Percentiles rank a stretch among this genome's conserved stretches.
These are phyloP conservation scores for Pollenia labialis DNA, from an alignment of 2,888 invertebrate genomes.

Conservation along the genomic window DNA sequence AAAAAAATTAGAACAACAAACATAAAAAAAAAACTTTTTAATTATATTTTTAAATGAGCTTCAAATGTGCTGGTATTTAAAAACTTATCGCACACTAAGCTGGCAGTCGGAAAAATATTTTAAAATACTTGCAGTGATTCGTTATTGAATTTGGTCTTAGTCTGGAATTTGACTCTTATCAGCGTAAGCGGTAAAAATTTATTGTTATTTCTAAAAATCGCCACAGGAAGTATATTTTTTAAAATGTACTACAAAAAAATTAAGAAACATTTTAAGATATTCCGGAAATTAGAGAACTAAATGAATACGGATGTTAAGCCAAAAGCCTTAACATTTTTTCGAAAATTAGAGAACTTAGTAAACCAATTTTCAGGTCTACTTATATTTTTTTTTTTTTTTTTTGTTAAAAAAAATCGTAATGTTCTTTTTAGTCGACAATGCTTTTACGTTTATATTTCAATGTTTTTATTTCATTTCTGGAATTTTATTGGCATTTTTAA, in stretches of 20 bases:
- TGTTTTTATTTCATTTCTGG: neutral
- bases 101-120: neutral
- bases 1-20: neutral
- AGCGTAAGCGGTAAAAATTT: neutral
- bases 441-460: neutral
- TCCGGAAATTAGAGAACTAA: too few species aligned
- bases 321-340: too few species aligned
- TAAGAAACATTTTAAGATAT: too few species aligned
- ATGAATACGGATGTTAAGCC: too few species aligned
- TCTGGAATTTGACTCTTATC: constrained; percentile 4
- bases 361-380: too few species aligned
- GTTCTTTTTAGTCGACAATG: neutral
- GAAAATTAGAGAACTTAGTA: too few species aligned
- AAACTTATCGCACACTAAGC: neutral
- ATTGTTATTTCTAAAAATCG: neutral
- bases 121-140: neutral
- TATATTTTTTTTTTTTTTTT: neutral
- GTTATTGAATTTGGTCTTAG: neutral
- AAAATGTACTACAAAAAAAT: too few species aligned
- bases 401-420: neutral
- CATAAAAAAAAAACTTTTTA: neutral
- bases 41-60: constrained; percentile 2
- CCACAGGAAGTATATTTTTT: too few species aligned
- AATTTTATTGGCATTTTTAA: neutral
- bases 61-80: neutral